Conservation (phyloP, 2,797 vertebrate species). For the Meda fulgida region DNA sequence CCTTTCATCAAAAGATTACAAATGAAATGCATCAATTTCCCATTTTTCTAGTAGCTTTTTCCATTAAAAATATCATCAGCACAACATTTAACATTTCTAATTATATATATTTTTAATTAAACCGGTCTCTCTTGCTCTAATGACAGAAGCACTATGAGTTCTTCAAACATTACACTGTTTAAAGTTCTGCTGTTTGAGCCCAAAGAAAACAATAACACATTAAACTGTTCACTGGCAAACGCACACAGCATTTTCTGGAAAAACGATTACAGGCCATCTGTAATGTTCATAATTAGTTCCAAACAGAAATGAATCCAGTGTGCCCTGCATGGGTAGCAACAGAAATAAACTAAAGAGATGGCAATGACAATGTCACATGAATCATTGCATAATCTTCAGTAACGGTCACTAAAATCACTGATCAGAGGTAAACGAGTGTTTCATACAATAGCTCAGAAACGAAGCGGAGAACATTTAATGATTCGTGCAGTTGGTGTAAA, state of each 20-base stretch:
- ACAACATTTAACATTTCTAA: not conserved
- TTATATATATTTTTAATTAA: not conserved
- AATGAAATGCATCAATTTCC: not conserved
- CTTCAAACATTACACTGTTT: not conserved
- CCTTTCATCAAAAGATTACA: not conserved
- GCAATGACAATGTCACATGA: conserved; percentile 62
- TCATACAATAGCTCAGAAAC: conserved; percentile 35
- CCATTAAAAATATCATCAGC: not conserved
- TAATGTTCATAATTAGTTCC: conserved; percentile 71
- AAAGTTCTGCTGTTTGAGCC: conserved; percentile 40
- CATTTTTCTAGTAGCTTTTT: not conserved
- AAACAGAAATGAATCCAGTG: conserved; percentile 70
- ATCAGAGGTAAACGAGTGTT: conserved; percentile 34
- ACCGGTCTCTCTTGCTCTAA: not conserved
- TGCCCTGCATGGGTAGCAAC: conserved; percentile 68
- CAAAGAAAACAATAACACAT: conserved; percentile 57
- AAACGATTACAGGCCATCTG: conserved; percentile 71
- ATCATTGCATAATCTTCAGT: not conserved
- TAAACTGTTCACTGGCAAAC: conserved; percentile 63
- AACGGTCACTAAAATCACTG: conserved; percentile 13
- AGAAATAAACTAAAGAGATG: conserved; percentile 49
- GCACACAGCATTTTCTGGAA: conserved; percentile 58
- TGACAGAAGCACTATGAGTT: not conserved
- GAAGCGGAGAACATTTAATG: conserved; percentile 39
- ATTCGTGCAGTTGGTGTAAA: conserved; percentile 47